Base-by-base conservation (phyloP, 2,113 vertebrate species). In the Syngnathus typhle region DNA sequence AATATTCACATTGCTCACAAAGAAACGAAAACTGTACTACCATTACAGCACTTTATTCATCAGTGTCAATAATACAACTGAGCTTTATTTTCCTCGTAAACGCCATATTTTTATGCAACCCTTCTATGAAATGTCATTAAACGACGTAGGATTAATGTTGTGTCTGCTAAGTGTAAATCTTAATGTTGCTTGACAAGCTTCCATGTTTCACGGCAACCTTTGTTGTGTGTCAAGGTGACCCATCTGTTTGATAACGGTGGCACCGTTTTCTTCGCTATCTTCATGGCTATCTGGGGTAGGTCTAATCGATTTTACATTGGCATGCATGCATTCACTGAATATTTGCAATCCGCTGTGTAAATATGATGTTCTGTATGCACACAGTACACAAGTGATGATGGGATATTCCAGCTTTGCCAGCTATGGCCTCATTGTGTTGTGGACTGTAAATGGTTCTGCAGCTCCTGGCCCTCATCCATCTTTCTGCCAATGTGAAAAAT, bases 261-360 rank as follows among this genome's bases (percentile, higher is more conserved):
- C 36, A 91, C 91, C 23, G 91, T 92, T 65, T 92, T 92, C 81
- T 91, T 92, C 60, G 91, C 91, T 8, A 92, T 92, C 82, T 92
- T 92, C 83, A 92, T 92, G 91, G 91, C 91, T 75, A 92, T 92
- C 71, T 92, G 91, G 91, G 91, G 91, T 92, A 86, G 63, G 90
- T 85, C 44, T 19, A 65, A 41, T 23, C 65, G 65, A 49, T 65
- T 68, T 65, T 69, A 21, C 16, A 16, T 43, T 18, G 18, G n/a
- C 46, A 32, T 69, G 67, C 37, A 1, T 51, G 27, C 69, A 73
- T 78, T 63, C n/a, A 41, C 61, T 78, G 13, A 36, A 27, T 60
- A 51, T 59, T 61, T 70, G 76, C 63, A 66, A 44, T 61, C 27
- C 60, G 65, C 61, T 19, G 67, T 60, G 47, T 67, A 70, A 73